phyloP scores from a whole-genome alignment of 2,888 invertebrate genomes.

The Latrodectus elegans region DNA sequence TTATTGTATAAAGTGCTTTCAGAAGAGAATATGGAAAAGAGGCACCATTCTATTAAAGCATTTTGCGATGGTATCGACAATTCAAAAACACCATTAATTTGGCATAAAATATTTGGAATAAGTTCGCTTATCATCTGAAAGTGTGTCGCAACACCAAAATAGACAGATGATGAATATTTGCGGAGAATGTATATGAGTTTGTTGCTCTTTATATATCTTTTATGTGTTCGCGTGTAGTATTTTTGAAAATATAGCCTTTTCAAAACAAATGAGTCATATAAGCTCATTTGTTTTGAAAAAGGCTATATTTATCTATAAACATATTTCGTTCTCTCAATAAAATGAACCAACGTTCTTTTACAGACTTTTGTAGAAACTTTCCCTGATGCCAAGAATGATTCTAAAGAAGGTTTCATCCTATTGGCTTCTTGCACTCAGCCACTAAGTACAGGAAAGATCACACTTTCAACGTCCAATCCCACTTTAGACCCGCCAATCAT shows the following conservation, averaged over 20 bases:
- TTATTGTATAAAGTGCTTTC: too few species aligned
- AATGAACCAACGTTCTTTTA: slow-evolving; percentile 38
- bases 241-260: background rate
- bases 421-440: slow-evolving; percentile 83
- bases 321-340: background rate
- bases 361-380: slow-evolving; percentile 82
- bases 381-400: slow-evolving; percentile 80
- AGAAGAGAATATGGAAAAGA: too few species aligned
- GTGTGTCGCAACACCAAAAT: background rate
- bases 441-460: slow-evolving; percentile 82
- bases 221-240: background rate
- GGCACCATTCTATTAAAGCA: too few species aligned
- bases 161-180: background rate
- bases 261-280: background rate
- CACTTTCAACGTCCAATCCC: slow-evolving; percentile 79
- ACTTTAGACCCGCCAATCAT: slow-evolving; percentile 80
- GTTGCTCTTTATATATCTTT: background rate
- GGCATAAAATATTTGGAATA: too few species aligned
- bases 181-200: background rate
- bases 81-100: too few species aligned
- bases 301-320: background rate
- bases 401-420: slow-evolving; percentile 83
- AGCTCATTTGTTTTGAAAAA: too few species aligned
- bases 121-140: too few species aligned
- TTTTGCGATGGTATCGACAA: too few species aligned